A percentile compares a stretch with the other conserved stretches of the same genome.
Evolutionary conservation across 2,797 vertebrate genomes (phyloP).

Genomic region (Pelochelys cantorii): DNA sequence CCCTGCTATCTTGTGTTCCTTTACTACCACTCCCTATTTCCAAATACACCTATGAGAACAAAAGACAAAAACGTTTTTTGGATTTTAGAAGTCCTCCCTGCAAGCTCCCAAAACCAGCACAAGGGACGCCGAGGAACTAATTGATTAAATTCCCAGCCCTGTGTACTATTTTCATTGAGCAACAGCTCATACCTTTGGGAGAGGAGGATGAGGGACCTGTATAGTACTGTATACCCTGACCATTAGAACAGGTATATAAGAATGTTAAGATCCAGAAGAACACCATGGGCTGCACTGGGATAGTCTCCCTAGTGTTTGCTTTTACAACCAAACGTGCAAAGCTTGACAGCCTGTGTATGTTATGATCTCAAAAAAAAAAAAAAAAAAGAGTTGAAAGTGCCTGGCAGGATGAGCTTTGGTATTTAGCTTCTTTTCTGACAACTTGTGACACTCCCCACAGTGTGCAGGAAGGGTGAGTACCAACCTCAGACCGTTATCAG

Average conservation of each 20-base stretch:
- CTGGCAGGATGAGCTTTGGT: background rate
- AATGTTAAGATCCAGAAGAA: background rate
- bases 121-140: background rate
- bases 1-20: background rate
- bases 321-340: background rate
- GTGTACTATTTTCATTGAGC: fast-evolving
- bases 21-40: background rate
- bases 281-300: background rate
- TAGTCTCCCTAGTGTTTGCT: background rate
- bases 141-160: background rate
- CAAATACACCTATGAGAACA: fast-evolving
- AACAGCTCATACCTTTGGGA: fast-evolving
- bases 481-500: background rate
- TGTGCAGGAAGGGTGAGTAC: background rate
- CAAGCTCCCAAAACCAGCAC: background rate
- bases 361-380: no score
- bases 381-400: background rate
- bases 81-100: background rate
- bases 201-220: background rate
- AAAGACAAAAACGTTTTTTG: background rate
- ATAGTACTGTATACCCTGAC: background rate
- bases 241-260: background rate
- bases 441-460: background rate
- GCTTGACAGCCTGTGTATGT: background rate
- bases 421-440: slow-evolving; percentile 1